Base-by-base conservation (phyloP, 2,888 invertebrate species). In the Diarsia dahlii region DNA sequence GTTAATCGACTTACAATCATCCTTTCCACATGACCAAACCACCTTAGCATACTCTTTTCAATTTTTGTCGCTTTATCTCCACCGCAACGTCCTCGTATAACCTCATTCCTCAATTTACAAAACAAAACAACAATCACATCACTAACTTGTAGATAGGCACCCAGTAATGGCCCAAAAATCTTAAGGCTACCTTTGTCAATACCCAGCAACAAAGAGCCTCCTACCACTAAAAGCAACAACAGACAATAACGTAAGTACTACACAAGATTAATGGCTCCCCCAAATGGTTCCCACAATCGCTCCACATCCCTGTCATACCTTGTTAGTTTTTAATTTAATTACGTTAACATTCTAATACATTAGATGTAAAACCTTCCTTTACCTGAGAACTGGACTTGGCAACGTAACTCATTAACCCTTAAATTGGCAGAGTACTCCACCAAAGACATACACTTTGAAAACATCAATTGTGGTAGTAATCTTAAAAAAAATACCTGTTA, bases 321-420 rank as follows among this genome's bases (percentile, higher is more conserved):
- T 60, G 52, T 79, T 62, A 75, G 52, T 82, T 76, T 80, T 66
- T 64, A 69, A 84, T 84, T 79, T 70, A 82, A 82, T 79, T 79
- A 69, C 70, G 54, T 67, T 50, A 13, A 67, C 66, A 79, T 82
- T 60, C 65, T 72, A 84, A 84, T 74, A 71, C 58, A 81, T 83
- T 79, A 80, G 34, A 80, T 67, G 54, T 73, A 76, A 76, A 74
- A 58, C 65, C 63, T 77, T 71, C 64, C 77, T 70, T 73, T 52
- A n/a, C 69, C 23, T 58, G 48, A n/a, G 48, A 80, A 78, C 74
- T 74, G 65, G 34, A 60, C 66, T 50, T 34, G 34, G 4, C 56
- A 10, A 46, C 39, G 15, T 46, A 64, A 64, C 62, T 76, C 58
- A 85, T 78, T 81, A n/a, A n/a, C n/a, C n/a, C n/a, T n/a, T n/a